Evolutionary conservation across 2,797 vertebrate species (phyloP).

Genomic region (Rostrhamus sociabilis): DNA sequence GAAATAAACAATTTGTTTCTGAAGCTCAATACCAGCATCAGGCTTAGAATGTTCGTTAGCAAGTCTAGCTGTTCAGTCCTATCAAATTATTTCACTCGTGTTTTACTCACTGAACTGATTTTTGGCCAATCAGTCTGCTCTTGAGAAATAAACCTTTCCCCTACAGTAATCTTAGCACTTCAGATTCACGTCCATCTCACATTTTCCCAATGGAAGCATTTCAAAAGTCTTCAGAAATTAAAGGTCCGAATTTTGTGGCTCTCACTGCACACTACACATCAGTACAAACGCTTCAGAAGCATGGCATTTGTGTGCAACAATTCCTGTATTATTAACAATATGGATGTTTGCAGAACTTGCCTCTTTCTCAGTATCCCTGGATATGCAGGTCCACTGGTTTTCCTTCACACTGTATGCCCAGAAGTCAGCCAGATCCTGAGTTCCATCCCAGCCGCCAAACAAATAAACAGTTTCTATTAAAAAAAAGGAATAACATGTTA

Average conservation of each 20-base stretch:
- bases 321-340: not conserved
- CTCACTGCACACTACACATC: not conserved
- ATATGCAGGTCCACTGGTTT: slow-evolving; percentile 98
- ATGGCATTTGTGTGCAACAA: not conserved
- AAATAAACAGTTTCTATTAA: slow-evolving; percentile 93
- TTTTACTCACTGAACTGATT: not conserved
- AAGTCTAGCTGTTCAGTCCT: not conserved
- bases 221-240: not conserved
- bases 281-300: not conserved
- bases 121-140: not conserved
- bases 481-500: not conserved
- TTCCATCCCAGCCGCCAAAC: slow-evolving; percentile 99
- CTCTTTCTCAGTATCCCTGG: slow-evolving; percentile 98
- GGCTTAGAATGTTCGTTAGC: not conserved
- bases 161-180: not conserved
- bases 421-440: slow-evolving; percentile 97
- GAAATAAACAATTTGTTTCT: not conserved
- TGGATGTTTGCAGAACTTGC: slow-evolving; percentile 61
- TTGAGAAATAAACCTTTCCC: slow-evolving; percentile 26
- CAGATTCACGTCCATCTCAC: not conserved
- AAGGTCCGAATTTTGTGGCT: not conserved
- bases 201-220: not conserved
- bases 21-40: not conserved
- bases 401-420: slow-evolving; percentile 98
- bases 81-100: not conserved